Percentiles rank a stretch among this genome's conserved stretches.
phyloP scores from a whole-genome alignment of 2,113 vertebrate genomes.

The Columbina picui region DNA sequence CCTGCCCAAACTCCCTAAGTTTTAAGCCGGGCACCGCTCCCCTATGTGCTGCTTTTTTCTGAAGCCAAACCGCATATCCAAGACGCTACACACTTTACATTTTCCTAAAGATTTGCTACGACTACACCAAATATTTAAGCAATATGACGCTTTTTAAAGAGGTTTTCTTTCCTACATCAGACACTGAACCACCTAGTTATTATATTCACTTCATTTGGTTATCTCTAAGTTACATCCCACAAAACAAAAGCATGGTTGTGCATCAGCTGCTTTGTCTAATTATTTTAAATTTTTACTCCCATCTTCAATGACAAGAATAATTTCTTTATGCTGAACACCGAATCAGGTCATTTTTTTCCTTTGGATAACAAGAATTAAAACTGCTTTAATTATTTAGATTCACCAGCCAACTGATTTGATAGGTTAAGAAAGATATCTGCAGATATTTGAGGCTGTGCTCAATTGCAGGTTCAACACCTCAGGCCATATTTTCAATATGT shows the following conservation, averaged over 20 bases:
- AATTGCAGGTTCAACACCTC: neutral
- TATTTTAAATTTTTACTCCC: neutral
- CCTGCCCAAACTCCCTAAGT: neutral
- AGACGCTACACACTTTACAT: rapidly evolving
- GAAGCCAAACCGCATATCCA: neutral
- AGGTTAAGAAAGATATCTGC: neutral
- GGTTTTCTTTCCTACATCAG: neutral
- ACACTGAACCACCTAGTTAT: neutral
- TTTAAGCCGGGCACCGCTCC: neutral
- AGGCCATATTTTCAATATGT: neutral
- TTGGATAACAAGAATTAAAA: neutral
- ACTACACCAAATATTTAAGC: neutral
- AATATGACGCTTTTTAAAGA: neutral
- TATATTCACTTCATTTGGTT: rapidly evolving
- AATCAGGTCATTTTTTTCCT: neutral
- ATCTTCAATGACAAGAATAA: neutral
- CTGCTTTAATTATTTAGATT: neutral
- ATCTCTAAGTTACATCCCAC: neutral
- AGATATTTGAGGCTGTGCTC: neutral
- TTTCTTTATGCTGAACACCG: neutral
- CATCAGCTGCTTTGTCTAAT: neutral
- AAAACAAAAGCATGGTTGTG: neutral
- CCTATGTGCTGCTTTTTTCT: rapidly evolving
- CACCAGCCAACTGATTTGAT: neutral
- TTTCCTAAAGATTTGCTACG: neutral